Evolutionary conservation across 2,888 invertebrate species (phyloP).

Genomic region (Nycteola revayana): DNA sequence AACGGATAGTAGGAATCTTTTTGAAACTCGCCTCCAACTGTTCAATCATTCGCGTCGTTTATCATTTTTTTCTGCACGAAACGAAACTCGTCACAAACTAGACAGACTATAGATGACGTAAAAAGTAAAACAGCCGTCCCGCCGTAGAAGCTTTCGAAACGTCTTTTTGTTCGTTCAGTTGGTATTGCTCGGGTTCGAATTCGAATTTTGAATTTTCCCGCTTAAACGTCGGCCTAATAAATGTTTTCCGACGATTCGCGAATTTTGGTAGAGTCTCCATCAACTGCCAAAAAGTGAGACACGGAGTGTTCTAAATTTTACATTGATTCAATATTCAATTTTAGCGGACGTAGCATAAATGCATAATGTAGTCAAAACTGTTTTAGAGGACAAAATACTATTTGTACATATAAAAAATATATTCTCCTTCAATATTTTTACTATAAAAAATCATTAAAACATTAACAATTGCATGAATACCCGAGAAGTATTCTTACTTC

Average conservation of each 20-base stretch:
- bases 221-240: conserved; percentile 48
- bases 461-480: too few relatives aligned
- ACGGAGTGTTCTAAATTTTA: too few relatives aligned
- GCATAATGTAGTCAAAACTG: too few relatives aligned
- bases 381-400: too few relatives aligned
- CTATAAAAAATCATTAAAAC: too few relatives aligned
- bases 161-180: conserved; percentile 73
- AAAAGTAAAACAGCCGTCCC: conserved; percentile 57
- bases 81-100: conserved; percentile 73
- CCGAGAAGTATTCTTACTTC: too few relatives aligned
- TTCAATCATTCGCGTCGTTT: conserved; percentile 78
- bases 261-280: conserved; percentile 29
- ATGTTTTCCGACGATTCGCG: conserved; percentile 28
- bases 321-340: too few relatives aligned
- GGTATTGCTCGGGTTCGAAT: conserved; percentile 58
- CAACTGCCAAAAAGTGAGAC: background rate
- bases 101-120: conserved; percentile 68
- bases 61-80: conserved; percentile 61
- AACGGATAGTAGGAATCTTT: conserved; percentile 61
- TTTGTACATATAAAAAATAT: too few relatives aligned
- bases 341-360: too few relatives aligned
- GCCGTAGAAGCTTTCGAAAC: conserved; percentile 68
- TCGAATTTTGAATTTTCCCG: conserved; percentile 50
- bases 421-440: too few relatives aligned
- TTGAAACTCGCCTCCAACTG: conserved; percentile 60